A percentile compares a stretch with the other conserved stretches of the same genome.
Conservation (phyloP, 2,888 invertebrate genomes). For the Xylota sylvarum region DNA sequence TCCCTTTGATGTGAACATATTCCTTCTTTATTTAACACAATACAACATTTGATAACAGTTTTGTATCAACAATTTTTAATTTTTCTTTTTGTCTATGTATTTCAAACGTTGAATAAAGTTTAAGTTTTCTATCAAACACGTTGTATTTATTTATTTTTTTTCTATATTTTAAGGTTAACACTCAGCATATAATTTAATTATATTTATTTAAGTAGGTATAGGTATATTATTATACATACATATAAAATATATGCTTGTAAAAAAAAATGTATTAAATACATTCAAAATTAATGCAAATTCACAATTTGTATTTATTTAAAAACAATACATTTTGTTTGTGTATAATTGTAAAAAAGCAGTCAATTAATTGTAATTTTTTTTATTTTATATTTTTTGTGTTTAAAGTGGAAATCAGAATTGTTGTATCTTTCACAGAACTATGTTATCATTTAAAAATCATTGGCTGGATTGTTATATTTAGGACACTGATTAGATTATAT, state of each 20-base stretch:
- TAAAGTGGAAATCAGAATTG: conserved; percentile 30
- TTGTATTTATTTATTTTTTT: not conserved
- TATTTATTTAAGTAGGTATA: conserved; percentile 28
- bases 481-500: conserved; percentile 5
- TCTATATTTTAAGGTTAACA: conserved; percentile 27
- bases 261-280: conserved; percentile 27
- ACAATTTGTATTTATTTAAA: conserved; percentile 11
- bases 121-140: conserved; percentile 46
- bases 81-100: conserved; percentile 4
- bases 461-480: conserved; percentile 24
- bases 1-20: not conserved
- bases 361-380: conserved; percentile 27
- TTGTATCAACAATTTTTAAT: conserved; percentile 24
- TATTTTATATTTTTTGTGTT: conserved; percentile 29
- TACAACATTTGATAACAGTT: conserved; percentile 34
- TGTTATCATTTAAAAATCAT: not conserved
- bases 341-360: conserved; percentile 51
- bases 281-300: conserved; percentile 7
- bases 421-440: not conserved
- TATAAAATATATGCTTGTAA: conserved; percentile 34
- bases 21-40: conserved; percentile 20
- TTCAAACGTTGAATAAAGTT: conserved; percentile 62
- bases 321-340: conserved; percentile 7
- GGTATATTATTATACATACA: conserved; percentile 8
- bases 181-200: conserved; percentile 49